Base-by-base conservation (phyloP, 2,113 vertebrate genomes). In the Alexandromys fortis region DNA sequence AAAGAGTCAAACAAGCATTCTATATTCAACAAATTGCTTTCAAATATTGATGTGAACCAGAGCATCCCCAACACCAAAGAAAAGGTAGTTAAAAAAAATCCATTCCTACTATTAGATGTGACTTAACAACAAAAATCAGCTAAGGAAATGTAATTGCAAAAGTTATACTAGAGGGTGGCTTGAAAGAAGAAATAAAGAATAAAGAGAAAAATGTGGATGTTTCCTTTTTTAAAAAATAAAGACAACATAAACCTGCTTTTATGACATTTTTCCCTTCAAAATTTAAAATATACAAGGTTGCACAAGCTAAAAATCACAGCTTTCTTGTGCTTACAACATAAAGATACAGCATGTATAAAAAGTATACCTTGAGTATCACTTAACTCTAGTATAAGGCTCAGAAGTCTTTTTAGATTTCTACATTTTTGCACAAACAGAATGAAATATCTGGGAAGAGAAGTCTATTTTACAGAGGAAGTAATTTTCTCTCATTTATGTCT, bases 51-150 rank as follows among this genome's bases (percentile, higher is more conserved):
- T 76, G 14, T 45, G 30, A 83, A 88, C 55, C 38, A 22, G 75
- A 38, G 49, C 21, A 49, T 35, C 42, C 7, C 81, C 28, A 19
- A 38, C 17, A 21, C 19, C 33, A 24, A 73, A n/a, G n/a, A 58
- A 38, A 78, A 52, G 72, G 5, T 78, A 75, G 10, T 11, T 16
- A 38, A 49, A 47, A 49, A 89, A 70, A 88, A 75, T 21, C 2
- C 0, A 68, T 76, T 63, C 24, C 7, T 93, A 30, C 7, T 93
- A 30, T 63, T 81, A 94, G 35, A 78, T 19, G 42, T 79, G 61
- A 93, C 38, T 94, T 90, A 75, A 28, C 26, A 92, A 58, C 22
- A 89, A 92, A 93, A 95, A 95, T 78, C 24, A 87, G n/a, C 33
- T 77, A 90, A 88, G 55, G 35, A 91, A 95, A 79, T 85, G 13